These are phyloP conservation scores for Podarcis raffonei DNA, from an alignment of 2,113 vertebrate genomes.

Conservation along the genomic window DNA sequence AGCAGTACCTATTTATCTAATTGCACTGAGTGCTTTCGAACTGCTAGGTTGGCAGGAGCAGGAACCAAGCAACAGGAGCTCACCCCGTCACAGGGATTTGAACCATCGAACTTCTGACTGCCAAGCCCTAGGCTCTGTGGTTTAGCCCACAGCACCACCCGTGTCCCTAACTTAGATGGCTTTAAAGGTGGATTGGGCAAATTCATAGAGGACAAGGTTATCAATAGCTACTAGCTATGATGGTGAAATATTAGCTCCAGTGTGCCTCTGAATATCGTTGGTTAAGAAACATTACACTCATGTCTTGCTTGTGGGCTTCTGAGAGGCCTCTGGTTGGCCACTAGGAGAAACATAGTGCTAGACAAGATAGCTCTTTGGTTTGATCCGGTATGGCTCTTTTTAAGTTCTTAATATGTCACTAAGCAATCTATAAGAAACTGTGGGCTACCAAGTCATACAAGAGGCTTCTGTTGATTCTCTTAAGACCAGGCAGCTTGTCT, in stretches of 20 bases:
- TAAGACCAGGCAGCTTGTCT: slow-evolving; percentile 5
- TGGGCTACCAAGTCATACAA: neutral
- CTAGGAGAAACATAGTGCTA: neutral
- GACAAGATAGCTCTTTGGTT: neutral
- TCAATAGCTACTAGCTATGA: neutral
- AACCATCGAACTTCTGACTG: no score
- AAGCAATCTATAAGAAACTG: neutral
- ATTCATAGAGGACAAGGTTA: neutral
- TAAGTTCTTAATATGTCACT: neutral
- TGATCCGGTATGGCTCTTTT: neutral
- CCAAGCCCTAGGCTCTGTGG: no score
- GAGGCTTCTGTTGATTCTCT: neutral
- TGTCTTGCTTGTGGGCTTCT: neutral
- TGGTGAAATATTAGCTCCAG: neutral
- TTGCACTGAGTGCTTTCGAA: no score
- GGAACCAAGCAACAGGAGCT: no score
- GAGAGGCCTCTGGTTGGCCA: neutral
- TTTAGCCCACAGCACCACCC: no score
- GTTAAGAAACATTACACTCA: neutral
- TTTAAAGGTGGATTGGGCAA: neutral
- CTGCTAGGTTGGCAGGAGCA: no score
- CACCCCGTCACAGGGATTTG: no score
- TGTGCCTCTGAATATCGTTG: no score
- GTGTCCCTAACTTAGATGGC: neutral
- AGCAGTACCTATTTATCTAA: no score